Conservation (phyloP, 2,888 invertebrate species). For the Eulithis testata region DNA sequence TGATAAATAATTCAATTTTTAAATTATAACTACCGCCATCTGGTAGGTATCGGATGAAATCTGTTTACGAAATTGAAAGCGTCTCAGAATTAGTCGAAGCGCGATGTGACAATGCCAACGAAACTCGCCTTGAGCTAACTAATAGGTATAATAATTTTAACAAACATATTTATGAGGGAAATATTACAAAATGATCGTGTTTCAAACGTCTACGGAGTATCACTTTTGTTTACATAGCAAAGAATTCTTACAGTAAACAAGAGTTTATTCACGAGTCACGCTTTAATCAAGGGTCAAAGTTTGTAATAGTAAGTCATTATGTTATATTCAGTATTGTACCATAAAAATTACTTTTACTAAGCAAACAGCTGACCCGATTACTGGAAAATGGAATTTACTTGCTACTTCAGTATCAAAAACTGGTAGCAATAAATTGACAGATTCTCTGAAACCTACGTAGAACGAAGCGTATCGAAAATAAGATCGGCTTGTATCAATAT, state of each 20-base stretch:
- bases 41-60: conserved; percentile 24
- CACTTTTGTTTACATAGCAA: conserved; percentile 48
- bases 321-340: not conserved
- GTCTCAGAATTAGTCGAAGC: conserved; percentile 47
- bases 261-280: conserved; percentile 22
- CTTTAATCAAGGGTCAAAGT: not conserved
- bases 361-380: conserved; percentile 8
- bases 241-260: conserved; percentile 30
- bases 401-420: not conserved
- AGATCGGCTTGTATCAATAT: conserved; percentile 45
- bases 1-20: conserved; percentile 25
- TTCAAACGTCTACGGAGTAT: conserved; percentile 52
- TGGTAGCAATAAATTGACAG: conserved; percentile 13
- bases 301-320: not conserved
- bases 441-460: conserved; percentile 20
- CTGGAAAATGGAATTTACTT: not conserved
- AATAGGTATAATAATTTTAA: conserved; percentile 70
- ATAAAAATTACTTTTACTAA: not conserved
- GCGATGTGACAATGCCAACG: conserved; percentile 68
- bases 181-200: conserved; percentile 70
- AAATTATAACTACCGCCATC: not conserved
- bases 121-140: conserved; percentile 77
- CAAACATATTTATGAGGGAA: conserved; percentile 74
- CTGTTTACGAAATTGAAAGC: conserved; percentile 46
- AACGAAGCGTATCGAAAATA: conserved; percentile 37